These are phyloP conservation scores for Rhopilema esculentum DNA, from an alignment of 30 jellyfish, hydroid and myxozoan genomes.

Conservation along the genomic window DNA sequence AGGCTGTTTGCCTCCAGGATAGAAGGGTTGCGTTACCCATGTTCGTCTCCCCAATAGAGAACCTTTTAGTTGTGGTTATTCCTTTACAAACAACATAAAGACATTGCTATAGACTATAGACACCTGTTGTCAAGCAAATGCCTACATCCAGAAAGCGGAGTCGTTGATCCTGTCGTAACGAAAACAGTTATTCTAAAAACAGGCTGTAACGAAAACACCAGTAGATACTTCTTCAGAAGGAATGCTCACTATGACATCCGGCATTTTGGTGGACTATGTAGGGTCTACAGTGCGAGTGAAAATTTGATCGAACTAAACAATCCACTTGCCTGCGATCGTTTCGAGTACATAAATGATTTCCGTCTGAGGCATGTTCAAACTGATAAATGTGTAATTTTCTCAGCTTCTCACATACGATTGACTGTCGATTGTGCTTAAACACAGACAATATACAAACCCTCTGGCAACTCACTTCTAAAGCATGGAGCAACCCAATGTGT, in stretches of 20 bases:
- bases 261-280: constrained; percentile 31
- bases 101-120: no score
- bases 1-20: no score
- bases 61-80: no score
- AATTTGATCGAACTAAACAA: neutral
- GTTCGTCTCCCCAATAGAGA: no score
- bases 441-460: constrained; percentile 1
- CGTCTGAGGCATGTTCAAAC: constrained; percentile 34
- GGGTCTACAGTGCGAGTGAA: constrained; percentile 6
- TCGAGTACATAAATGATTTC: constrained; percentile 1
- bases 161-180: constrained; percentile 1
- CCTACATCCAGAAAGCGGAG: constrained; percentile 25
- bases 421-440: constrained; percentile 42
- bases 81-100: no score
- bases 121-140: constrained; percentile 53
- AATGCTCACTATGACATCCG: constrained; percentile 43
- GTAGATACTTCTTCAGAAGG: constrained; percentile 26
- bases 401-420: neutral
- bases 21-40: no score
- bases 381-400: constrained; percentile 34
- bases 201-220: neutral
- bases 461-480: neutral
- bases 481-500: neutral
- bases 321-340: constrained; percentile 43
- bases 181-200: constrained; percentile 3